Evolutionary conservation across 2,888 invertebrate genomes (phyloP).

Genomic region (Rhaphigaster nebulosa): DNA sequence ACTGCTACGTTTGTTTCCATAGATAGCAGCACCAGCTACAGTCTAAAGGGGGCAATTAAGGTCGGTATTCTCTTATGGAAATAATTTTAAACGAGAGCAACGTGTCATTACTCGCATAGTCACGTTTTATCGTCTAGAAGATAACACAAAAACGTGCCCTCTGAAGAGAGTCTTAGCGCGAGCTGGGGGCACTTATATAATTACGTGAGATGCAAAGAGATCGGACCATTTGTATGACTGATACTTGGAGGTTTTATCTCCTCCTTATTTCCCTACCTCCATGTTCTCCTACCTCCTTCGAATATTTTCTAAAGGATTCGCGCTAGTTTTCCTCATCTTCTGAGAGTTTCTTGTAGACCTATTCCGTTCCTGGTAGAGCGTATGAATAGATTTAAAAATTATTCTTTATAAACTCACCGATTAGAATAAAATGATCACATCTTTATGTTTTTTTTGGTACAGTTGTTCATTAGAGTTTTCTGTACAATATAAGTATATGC

Average conservation of each 20-base stretch:
- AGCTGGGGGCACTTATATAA: slow-evolving; percentile 25
- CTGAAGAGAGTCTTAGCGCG: background rate
- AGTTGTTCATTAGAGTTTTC: no score
- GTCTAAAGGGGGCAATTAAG: background rate
- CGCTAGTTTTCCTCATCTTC: background rate
- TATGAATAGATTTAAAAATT: background rate
- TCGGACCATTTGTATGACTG: slow-evolving; percentile 23
- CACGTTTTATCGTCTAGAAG: slow-evolving; percentile 50
- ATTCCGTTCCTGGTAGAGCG: background rate
- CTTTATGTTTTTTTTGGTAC: no score
- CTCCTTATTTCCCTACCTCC: slow-evolving; percentile 30
- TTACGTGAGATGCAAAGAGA: slow-evolving; percentile 49
- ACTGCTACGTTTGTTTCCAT: slow-evolving; percentile 10
- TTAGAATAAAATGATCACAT: no score
- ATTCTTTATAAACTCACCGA: no score
- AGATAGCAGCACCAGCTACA: slow-evolving; percentile 15
- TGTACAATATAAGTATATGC: no score
- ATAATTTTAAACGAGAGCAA: slow-evolving; percentile 36
- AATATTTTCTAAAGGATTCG: background rate
- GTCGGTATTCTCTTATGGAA: background rate
- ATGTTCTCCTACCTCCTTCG: background rate
- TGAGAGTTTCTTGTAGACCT: background rate
- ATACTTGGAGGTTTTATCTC: slow-evolving; percentile 5
- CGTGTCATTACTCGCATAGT: slow-evolving; percentile 56
- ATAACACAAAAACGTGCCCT: slow-evolving; percentile 59